A percentile compares a stretch with the other conserved stretches of the same genome.
Conservation (phyloP, 2,797 vertebrate genomes). For the Sparus aurata region DNA sequence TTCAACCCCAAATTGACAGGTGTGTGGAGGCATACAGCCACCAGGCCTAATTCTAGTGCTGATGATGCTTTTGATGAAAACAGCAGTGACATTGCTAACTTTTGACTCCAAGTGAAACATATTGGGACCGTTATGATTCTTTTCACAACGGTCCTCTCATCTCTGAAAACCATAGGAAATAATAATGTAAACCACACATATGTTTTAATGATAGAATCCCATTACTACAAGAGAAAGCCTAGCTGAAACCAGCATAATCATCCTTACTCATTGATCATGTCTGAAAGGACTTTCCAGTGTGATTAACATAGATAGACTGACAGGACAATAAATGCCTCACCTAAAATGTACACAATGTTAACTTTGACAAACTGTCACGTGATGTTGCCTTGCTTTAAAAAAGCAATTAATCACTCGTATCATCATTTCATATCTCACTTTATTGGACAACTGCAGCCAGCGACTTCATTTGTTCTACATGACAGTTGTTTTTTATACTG, state of each 20-base stretch:
- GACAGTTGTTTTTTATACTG: slow-evolving; percentile 21
- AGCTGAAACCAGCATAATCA: neutral
- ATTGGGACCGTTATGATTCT: neutral
- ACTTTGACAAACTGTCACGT: slow-evolving; percentile 28
- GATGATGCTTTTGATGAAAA: neutral
- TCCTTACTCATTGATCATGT: neutral
- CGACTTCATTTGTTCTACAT: slow-evolving; percentile 3
- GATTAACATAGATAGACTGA: neutral
- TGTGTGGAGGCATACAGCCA: too few species aligned
- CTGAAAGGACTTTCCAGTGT: neutral
- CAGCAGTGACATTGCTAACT: neutral
- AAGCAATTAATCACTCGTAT: slow-evolving; percentile 39
- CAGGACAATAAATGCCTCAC: slow-evolving; percentile 1
- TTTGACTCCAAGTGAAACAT: neutral
- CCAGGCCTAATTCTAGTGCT: too few species aligned
- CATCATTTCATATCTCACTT: slow-evolving; percentile 12
- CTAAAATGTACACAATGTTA: neutral
- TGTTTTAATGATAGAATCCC: neutral
- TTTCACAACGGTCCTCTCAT: neutral
- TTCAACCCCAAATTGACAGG: too few species aligned
- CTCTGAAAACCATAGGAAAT: neutral
- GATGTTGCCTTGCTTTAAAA: slow-evolving; percentile 19
- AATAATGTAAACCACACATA: neutral
- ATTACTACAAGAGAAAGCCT: neutral
- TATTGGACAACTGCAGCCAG: neutral